Evolutionary conservation across 2,888 invertebrate species (phyloP).

Genomic region (Carpatolechia fugitivella): DNA sequence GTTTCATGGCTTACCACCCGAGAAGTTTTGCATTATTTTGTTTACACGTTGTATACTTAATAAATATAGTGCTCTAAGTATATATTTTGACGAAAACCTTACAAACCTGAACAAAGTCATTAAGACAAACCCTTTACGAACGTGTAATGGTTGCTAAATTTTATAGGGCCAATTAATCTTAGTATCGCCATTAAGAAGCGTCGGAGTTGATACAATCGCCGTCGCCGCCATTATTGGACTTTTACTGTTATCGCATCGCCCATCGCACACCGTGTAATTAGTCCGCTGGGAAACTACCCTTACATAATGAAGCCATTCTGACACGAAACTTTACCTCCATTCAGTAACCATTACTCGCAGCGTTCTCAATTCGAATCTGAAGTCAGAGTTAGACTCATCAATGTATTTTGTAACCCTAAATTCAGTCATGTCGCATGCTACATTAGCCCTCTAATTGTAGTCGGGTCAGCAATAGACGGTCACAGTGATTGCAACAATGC

Average conservation of each 20-base stretch:
- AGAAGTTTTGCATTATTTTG: no score
- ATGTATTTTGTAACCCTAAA: neutral
- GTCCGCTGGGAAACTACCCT: conserved; percentile 50
- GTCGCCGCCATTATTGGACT: conserved; percentile 62
- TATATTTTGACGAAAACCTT: neutral
- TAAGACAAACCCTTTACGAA: conserved; percentile 35
- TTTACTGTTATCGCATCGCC: conserved; percentile 74
- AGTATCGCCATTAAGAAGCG: conserved; percentile 54
- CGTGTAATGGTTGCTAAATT: conserved; percentile 37
- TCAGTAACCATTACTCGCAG: neutral
- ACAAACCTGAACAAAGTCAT: neutral
- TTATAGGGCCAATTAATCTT: conserved; percentile 50
- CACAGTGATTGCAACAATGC: conserved; percentile 52
- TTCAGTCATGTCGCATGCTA: conserved; percentile 14
- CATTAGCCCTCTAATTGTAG: conserved; percentile 37
- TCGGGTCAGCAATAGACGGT: conserved; percentile 48
- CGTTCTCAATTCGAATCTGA: neutral
- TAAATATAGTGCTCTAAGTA: no score
- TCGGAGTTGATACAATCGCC: conserved; percentile 62
- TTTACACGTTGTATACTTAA: no score
- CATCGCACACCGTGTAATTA: conserved; percentile 65
- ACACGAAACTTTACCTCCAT: neutral
- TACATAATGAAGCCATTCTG: conserved; percentile 29
- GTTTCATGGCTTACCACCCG: no score
- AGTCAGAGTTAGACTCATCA: neutral